These are phyloP conservation scores for Conus ventricosus DNA, from an alignment of 1,140 invertebrate species.

Conservation along the genomic window DNA sequence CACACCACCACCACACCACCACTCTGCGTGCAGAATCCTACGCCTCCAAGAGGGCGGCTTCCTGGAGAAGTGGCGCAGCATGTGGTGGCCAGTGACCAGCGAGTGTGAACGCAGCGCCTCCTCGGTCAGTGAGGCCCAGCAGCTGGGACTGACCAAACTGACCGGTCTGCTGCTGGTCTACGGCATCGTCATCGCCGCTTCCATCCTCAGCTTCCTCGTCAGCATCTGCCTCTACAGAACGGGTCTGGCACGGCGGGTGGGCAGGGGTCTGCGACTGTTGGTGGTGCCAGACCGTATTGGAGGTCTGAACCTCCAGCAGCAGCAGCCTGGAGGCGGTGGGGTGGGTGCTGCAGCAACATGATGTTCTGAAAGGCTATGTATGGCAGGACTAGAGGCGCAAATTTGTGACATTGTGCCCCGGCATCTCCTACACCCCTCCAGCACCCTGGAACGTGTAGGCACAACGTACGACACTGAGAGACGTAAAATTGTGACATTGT, in stretches of 20 bases:
- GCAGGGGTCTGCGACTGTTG: background rate
- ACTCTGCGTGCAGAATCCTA: constrained; percentile 46
- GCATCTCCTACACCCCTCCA: too few relatives aligned
- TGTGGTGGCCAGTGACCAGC: constrained; percentile 54
- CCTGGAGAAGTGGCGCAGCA: constrained; percentile 53
- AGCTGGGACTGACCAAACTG: constrained; percentile 53
- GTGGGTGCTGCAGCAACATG: background rate
- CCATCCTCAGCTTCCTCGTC: background rate
- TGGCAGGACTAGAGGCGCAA: too few relatives aligned
- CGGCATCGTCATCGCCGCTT: background rate
- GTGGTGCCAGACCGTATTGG: background rate
- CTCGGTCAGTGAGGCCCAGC: constrained; percentile 39
- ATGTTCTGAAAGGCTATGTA: too few relatives aligned
- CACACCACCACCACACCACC: too few relatives aligned
- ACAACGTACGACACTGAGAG: too few relatives aligned
- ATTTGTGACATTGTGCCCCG: too few relatives aligned
- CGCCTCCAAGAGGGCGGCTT: constrained; percentile 61
- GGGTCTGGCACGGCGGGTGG: background rate
- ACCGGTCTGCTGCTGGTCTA: constrained; percentile 57
- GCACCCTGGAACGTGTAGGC: too few relatives aligned
- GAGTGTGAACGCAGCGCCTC: constrained; percentile 1
- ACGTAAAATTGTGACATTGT: too few relatives aligned
- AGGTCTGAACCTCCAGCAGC: background rate
- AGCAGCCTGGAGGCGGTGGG: background rate
- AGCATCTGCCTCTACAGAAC: background rate